Evolutionary conservation across 2,113 vertebrate species (phyloP), one percentile per base, ranked within the genome.

Genomic region (Callopanchax toddi): DNA sequence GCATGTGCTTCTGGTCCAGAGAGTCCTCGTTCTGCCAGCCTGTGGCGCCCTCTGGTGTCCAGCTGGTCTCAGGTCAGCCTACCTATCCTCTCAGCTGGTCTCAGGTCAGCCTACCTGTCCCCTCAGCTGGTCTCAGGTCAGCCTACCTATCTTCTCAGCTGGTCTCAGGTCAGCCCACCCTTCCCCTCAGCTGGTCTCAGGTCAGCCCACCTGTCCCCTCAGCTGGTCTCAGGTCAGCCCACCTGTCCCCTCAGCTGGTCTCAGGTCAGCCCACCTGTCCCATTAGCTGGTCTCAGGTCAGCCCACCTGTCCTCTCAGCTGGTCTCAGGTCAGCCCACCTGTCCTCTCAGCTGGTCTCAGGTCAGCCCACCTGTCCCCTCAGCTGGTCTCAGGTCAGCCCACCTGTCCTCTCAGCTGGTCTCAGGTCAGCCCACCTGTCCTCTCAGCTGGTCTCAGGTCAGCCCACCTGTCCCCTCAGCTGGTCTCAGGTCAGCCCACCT

Each of bases 31-130:
- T 23, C 55, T 17, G 16, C 0, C 29, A 46, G 22, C 13, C n/a
- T 40, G 34, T 3, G 8, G 54, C 40, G 45, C 67, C 71, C 55
- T 20, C 67, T 50, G 44, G 20, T 67, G 57, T 46, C 46, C 56
- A 15, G 17, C 50, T 59, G 55, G 43, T 44, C 37, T 42, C 55
- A 37, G 26, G 7, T 3, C 42, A 22, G 12, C 22, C 34, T 44
- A 1, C 11, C 3, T n/a, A n/a, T 1, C n/a, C 5, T 3, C n/a
- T 40, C 44, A 2, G 21, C 15, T 0, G 18, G 39, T 23, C 16
- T 22, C 9, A 39, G 26, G 36, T 10, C 25, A 10, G 15, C 49
- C 7, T 48, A 3, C 22, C 20, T 0, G 18, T 1, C 18, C 6
- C 6, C 16, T 42, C 45, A 3, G 22, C 15, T 0, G 17, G 40